Percentiles rank a stretch among this genome's conserved stretches.
Conservation (phyloP, 2,113 vertebrate genomes). For the Seriola rivoliana region DNA sequence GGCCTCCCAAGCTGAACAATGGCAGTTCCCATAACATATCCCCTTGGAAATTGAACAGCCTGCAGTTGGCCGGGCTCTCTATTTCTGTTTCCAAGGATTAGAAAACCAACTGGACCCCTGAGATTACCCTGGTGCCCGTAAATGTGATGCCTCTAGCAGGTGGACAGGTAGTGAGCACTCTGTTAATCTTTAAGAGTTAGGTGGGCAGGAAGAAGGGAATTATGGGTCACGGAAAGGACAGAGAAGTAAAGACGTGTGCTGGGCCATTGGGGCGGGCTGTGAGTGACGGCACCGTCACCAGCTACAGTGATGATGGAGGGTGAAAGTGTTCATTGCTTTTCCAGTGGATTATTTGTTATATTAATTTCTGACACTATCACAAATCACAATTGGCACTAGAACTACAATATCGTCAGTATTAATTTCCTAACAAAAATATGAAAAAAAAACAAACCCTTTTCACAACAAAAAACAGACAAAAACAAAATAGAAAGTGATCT, state of each 20-base stretch:
- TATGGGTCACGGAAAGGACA: slow-evolving; percentile 80
- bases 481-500: no score
- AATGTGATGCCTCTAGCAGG: slow-evolving; percentile 83
- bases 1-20: slow-evolving; percentile 68
- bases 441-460: background rate
- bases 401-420: background rate
- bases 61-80: slow-evolving; percentile 56
- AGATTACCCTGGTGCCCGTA: slow-evolving; percentile 72
- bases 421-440: background rate
- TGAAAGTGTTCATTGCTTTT: slow-evolving; percentile 16
- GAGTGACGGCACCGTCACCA: slow-evolving; percentile 13
- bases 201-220: slow-evolving; percentile 81
- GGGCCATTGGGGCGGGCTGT: slow-evolving; percentile 33
- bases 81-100: slow-evolving; percentile 75
- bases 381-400: background rate
- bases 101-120: slow-evolving; percentile 76
- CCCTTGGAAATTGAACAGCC: slow-evolving; percentile 59
- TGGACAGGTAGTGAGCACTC: slow-evolving; percentile 78
- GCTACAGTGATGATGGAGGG: slow-evolving; percentile 14
- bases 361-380: background rate
- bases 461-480: no score
- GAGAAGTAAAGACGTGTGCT: slow-evolving; percentile 46
- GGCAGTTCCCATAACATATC: slow-evolving; percentile 64
- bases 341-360: background rate
- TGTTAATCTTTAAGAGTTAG: slow-evolving; percentile 80